A percentile compares a stretch with the other conserved stretches of the same genome.
Evolutionary conservation across 2,888 invertebrate genomes (phyloP).

Genomic region (Phalera bucephala): DNA sequence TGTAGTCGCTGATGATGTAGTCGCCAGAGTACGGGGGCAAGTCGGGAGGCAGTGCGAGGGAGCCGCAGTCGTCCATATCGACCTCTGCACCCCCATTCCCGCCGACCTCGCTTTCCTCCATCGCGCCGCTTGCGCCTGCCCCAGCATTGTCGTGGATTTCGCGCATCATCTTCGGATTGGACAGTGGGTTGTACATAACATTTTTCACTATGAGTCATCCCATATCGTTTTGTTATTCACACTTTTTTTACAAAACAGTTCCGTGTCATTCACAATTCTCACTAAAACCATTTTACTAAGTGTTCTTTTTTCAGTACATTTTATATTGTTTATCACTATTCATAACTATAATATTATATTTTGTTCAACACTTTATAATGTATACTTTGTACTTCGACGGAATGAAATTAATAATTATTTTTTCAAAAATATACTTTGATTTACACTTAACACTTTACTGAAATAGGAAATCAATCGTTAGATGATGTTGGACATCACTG

Average conservation of each 20-base stretch:
- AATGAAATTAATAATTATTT: conserved; percentile 62
- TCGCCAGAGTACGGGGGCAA: conserved; percentile 84
- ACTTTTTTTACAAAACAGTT: conserved; percentile 65
- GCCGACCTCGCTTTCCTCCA: conserved; percentile 81
- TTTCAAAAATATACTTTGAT: conserved; percentile 71
- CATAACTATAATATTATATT: conserved; percentile 30
- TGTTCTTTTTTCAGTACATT: conserved; percentile 50
- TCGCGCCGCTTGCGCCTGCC: conserved; percentile 75
- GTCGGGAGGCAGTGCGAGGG: conserved; percentile 80
- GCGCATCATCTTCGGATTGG: conserved; percentile 80
- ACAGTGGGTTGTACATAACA: conserved; percentile 70
- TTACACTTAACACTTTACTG: conserved; percentile 71
- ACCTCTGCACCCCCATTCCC: conserved; percentile 80
- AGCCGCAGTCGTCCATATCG: conserved; percentile 80
- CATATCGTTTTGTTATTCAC: conserved; percentile 77
- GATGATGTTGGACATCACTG: conserved; percentile 44
- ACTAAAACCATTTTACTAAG: conserved; percentile 66
- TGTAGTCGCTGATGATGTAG: conserved; percentile 94
- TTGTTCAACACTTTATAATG: conserved; percentile 51
- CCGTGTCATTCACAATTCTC: conserved; percentile 44
- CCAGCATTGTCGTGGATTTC: conserved; percentile 80
- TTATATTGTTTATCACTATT: conserved; percentile 50
- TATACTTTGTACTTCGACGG: conserved; percentile 77
- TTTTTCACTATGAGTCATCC: conserved; percentile 82
- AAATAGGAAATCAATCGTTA: conserved; percentile 36